Percentiles rank a stretch among this genome's conserved stretches.
Evolutionary conservation across 2,113 vertebrate species (phyloP).

Genomic region (Oreochromis tanganicae): DNA sequence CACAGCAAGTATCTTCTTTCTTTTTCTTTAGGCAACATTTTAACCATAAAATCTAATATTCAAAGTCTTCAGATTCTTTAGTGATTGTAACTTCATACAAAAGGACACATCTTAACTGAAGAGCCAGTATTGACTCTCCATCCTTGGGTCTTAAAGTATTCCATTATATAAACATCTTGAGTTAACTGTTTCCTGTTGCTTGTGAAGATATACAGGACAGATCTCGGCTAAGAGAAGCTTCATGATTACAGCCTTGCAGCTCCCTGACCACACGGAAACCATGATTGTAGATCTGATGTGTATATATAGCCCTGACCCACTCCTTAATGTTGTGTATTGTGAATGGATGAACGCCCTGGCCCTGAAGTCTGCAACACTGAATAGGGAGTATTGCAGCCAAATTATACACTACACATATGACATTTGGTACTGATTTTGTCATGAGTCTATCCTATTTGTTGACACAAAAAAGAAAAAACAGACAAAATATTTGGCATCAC

Average conservation of each 20-base stretch:
- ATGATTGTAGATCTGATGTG: constrained; percentile 68
- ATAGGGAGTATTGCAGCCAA: constrained; percentile 30
- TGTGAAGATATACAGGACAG: constrained; percentile 21
- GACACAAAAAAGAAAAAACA: not conserved
- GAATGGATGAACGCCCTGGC: constrained; percentile 31
- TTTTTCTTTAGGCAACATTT: not conserved
- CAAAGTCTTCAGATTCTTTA: not conserved
- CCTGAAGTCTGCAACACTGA: constrained; percentile 26
- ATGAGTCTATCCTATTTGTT: not conserved
- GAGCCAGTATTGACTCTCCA: not conserved
- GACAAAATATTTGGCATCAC: not conserved
- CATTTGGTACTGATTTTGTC: not conserved
- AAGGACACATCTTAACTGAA: not conserved
- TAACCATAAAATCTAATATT: not conserved
- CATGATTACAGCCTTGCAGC: constrained; percentile 59
- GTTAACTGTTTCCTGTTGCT: constrained; percentile 19
- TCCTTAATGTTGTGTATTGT: constrained; percentile 55
- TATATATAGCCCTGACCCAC: constrained; percentile 66
- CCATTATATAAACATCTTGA: constrained; percentile 33
- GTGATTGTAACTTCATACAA: not conserved
- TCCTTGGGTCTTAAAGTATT: constrained; percentile 4
- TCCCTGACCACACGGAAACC: constrained; percentile 60
- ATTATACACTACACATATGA: constrained; percentile 37
- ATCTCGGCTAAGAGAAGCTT: constrained; percentile 7
- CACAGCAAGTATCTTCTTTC: not conserved